phyloP scores from a whole-genome alignment of 2,797 vertebrate genomes.

The Fringilla coelebs region DNA sequence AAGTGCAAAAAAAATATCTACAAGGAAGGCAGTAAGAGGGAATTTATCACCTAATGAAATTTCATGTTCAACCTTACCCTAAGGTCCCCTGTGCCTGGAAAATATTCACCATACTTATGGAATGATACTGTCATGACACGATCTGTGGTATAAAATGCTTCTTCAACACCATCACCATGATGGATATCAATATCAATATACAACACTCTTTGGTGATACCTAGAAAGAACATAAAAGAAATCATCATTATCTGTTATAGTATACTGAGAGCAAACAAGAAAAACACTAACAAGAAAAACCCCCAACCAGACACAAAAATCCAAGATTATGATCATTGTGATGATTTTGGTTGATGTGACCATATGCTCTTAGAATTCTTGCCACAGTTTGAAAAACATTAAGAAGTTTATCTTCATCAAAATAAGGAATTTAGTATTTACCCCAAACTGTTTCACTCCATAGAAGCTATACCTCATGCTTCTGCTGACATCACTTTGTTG shows the following conservation, averaged over 20 bases:
- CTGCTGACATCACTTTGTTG: neutral
- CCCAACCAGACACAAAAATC: neutral
- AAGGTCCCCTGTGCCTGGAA: conserved; percentile 91
- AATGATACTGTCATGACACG: conserved; percentile 93
- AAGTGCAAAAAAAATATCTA: neutral
- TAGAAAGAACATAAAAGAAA: conserved; percentile 34
- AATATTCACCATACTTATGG: conserved; percentile 93
- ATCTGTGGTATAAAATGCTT: conserved; percentile 93
- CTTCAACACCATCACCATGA: conserved; percentile 92
- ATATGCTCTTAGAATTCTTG: neutral
- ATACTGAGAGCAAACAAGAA: neutral
- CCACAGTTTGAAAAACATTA: neutral
- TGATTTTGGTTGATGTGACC: neutral
- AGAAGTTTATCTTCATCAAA: neutral
- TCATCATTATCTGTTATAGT: neutral
- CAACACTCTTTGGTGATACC: conserved; percentile 93
- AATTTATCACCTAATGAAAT: neutral
- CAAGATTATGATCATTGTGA: neutral
- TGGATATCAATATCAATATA: conserved; percentile 95
- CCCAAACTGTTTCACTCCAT: neutral
- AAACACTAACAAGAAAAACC: fast-evolving
- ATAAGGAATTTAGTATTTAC: neutral
- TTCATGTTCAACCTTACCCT: conserved; percentile 77
- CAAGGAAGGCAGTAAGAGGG: neutral
- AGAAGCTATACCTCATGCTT: neutral